Evolutionary conservation across 53 echinoderm and acorn worm species (phyloP).

Genomic region (Echinometra lucunter): DNA sequence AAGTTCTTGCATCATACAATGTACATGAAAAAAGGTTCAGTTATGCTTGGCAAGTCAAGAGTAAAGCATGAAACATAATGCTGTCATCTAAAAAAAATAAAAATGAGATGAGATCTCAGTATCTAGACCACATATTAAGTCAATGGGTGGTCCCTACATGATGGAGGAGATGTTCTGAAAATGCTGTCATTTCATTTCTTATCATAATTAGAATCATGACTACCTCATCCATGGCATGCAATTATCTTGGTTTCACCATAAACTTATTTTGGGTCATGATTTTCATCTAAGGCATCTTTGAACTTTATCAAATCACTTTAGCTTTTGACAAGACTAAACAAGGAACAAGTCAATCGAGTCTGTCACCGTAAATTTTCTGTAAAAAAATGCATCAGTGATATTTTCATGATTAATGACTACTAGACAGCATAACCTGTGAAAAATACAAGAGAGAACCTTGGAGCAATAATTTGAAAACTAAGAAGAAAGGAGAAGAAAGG

Average conservation of each 20-base stretch:
- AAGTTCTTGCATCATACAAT: too few relatives aligned
- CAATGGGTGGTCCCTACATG: constrained; percentile 17
- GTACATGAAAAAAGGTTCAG: too few relatives aligned
- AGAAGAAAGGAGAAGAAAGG: too few relatives aligned
- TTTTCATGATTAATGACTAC: too few relatives aligned
- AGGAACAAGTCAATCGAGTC: not conserved
- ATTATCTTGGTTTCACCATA: not conserved
- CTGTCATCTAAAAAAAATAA: not conserved
- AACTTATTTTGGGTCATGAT: too few relatives aligned
- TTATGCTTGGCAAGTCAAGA: too few relatives aligned
- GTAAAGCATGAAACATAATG: not conserved
- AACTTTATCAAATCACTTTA: not conserved
- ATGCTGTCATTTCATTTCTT: constrained; percentile 9
- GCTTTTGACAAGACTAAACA: not conserved
- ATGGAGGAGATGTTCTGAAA: not conserved
- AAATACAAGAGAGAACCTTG: too few relatives aligned
- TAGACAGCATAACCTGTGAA: too few relatives aligned
- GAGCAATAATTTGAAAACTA: too few relatives aligned
- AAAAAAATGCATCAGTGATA: not conserved
- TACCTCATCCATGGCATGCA: not conserved
- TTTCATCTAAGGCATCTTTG: not conserved
- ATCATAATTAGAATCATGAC: constrained; percentile 5
- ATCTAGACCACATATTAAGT: not conserved
- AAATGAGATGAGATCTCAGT: not conserved
- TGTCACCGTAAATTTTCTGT: not conserved